These are phyloP conservation scores for Pterostichus madidus DNA, from an alignment of 2,888 invertebrate species.

Conservation along the genomic window DNA sequence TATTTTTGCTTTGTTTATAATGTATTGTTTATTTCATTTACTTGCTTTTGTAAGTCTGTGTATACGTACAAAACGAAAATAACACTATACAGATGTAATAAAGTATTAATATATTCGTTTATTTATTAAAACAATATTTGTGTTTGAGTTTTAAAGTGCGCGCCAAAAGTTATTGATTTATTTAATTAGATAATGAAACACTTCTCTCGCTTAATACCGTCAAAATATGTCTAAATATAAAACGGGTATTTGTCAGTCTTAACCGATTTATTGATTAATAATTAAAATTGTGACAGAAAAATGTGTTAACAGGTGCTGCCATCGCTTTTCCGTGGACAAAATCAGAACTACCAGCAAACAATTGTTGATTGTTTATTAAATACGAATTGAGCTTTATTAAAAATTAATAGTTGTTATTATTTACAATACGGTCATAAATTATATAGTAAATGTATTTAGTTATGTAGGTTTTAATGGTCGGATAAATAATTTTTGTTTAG, in stretches of 20 bases:
- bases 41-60: conserved; percentile 85
- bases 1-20: conserved; percentile 82
- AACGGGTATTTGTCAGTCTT: conserved; percentile 52
- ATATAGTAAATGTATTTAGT: too few relatives aligned
- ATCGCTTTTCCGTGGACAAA: background rate
- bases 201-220: conserved; percentile 21
- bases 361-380: conserved; percentile 36
- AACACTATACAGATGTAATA: conserved; percentile 68
- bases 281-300: conserved; percentile 50
- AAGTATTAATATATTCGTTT: conserved; percentile 43
- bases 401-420: too few relatives aligned
- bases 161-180: conserved; percentile 43
- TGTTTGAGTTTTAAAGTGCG: conserved; percentile 20
- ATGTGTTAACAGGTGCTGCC: conserved; percentile 52
- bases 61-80: conserved; percentile 81
- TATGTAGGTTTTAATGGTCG: too few relatives aligned
- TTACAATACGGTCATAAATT: too few relatives aligned
- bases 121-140: conserved; percentile 39
- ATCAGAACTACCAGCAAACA: conserved; percentile 12
- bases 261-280: conserved; percentile 62
- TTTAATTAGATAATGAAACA: conserved; percentile 50
- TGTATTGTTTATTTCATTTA: conserved; percentile 85
- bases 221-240: conserved; percentile 56
- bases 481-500: background rate
- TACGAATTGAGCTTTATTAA: background rate